These are phyloP conservation scores for Hormaphis cornu DNA, from an alignment of 1,140 invertebrate species.

Conservation along the genomic window DNA sequence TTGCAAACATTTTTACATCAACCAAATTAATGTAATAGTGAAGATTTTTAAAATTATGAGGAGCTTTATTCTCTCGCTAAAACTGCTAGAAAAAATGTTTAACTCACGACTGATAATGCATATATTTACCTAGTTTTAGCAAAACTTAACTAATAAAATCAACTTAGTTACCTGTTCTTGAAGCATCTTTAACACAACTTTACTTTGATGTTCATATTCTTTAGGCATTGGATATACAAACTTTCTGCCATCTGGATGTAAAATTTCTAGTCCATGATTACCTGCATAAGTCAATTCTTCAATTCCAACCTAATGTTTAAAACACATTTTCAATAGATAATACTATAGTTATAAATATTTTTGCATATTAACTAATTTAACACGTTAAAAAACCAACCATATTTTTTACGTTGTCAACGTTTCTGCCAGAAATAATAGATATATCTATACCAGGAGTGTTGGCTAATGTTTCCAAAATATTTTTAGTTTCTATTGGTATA, in stretches of 20 bases:
- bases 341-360: no score
- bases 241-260: conserved; percentile 81
- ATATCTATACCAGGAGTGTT: conserved; percentile 82
- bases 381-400: conserved; percentile 51
- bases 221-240: conserved; percentile 84
- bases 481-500: conserved; percentile 73
- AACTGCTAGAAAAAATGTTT: no score
- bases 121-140: no score
- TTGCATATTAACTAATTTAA: neutral
- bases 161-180: conserved; percentile 76
- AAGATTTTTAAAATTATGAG: no score
- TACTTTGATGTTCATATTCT: conserved; percentile 73
- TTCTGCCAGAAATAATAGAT: conserved; percentile 76
- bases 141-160: no score
- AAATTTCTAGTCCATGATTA: conserved; percentile 81
- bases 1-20: no score
- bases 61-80: no score
- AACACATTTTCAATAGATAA: neutral
- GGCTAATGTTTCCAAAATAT: conserved; percentile 68
- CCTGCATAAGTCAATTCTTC: conserved; percentile 57
- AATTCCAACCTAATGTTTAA: conserved; percentile 65
- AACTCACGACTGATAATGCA: no score
- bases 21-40: no score
- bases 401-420: conserved; percentile 76
- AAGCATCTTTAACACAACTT: conserved; percentile 62